These are phyloP conservation scores for Conops quadrifasciatus DNA, from an alignment of 2,888 invertebrate genomes.

Conservation along the genomic window DNA sequence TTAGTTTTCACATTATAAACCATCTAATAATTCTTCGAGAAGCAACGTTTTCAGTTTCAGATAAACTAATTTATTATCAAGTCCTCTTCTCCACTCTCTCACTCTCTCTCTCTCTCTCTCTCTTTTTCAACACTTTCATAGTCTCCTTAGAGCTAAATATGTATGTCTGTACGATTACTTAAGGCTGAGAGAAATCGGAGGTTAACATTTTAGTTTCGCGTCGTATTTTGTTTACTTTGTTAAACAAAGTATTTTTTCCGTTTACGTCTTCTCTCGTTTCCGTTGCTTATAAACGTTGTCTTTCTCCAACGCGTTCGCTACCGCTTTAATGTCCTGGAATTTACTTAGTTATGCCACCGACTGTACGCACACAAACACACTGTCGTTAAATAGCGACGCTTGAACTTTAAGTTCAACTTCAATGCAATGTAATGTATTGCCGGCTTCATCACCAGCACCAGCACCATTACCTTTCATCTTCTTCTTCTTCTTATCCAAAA, in stretches of 20 bases:
- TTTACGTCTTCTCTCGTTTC: neutral
- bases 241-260: neutral
- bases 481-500: neutral
- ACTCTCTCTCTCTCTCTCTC: neutral
- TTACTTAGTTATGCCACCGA: neutral
- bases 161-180: too few relatives aligned
- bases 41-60: neutral
- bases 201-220: too few relatives aligned
- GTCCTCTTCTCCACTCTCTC: neutral
- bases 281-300: neutral
- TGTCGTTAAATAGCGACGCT: neutral
- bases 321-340: neutral
- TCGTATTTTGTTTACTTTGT: neutral
- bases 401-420: slow-evolving; percentile 16
- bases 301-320: too few relatives aligned
- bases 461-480: neutral
- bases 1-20: neutral
- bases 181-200: too few relatives aligned
- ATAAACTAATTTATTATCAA: neutral
- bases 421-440: neutral
- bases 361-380: neutral
- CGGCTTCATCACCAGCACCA: neutral
- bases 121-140: neutral
- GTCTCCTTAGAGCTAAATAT: too few relatives aligned
- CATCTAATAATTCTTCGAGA: neutral